Conservation (phyloP, 2,113 vertebrate species). For the Capreolus pygargus region DNA sequence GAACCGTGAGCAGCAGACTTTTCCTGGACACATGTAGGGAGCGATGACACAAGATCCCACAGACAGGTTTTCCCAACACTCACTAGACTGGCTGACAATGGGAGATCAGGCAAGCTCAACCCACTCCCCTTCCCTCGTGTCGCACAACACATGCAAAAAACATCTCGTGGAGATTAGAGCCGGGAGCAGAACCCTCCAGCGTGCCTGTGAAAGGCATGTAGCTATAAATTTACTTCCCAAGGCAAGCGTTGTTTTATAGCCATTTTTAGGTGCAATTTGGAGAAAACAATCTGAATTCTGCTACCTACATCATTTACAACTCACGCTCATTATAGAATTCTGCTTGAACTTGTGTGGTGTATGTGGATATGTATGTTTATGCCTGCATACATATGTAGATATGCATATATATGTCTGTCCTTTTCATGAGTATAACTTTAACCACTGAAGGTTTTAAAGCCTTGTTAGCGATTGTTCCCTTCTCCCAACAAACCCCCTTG, state of each 20-base stretch:
- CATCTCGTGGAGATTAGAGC: conserved; percentile 79
- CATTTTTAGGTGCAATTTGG: conserved; percentile 62
- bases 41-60: conserved; percentile 79
- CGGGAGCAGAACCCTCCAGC: conserved; percentile 75
- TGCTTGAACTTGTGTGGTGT: conserved; percentile 13
- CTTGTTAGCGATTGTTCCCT: conserved; percentile 77
- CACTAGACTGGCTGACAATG: conserved; percentile 80
- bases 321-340: conserved; percentile 58
- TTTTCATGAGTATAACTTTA: conserved; percentile 75
- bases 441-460: conserved; percentile 76
- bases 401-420: neutral
- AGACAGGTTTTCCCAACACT: conserved; percentile 78
- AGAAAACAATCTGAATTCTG: conserved; percentile 64
- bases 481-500: conserved; percentile 25
- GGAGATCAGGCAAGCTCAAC: conserved; percentile 71
- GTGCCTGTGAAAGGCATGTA: conserved; percentile 71
- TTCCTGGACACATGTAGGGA: conserved; percentile 74
- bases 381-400: neutral
- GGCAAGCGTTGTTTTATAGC: conserved; percentile 71
- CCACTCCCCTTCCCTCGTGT: conserved; percentile 77
- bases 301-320: conserved; percentile 77
- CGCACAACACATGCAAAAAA: conserved; percentile 78
- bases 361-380: neutral
- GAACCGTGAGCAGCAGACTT: conserved; percentile 67
- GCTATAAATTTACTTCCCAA: conserved; percentile 73